phyloP scores from a whole-genome alignment of 2,888 invertebrate species.

The Thyatira batis region DNA sequence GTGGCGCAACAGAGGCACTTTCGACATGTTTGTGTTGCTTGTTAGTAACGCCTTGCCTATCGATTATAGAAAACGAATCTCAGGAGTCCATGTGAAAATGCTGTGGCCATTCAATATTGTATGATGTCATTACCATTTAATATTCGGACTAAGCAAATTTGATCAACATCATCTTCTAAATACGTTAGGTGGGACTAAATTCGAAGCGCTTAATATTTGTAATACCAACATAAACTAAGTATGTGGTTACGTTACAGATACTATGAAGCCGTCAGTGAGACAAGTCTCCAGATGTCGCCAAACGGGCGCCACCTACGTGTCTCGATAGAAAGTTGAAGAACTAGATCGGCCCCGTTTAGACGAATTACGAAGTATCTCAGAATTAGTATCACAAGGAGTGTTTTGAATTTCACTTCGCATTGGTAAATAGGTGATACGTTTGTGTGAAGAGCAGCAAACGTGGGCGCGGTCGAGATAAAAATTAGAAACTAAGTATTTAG shows the following conservation, averaged over 20 bases:
- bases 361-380: constrained; percentile 55
- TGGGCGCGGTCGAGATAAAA: constrained; percentile 21
- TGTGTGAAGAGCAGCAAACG: constrained; percentile 9
- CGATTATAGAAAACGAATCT: constrained; percentile 70
- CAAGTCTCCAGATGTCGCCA: constrained; percentile 53
- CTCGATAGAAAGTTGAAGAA: constrained; percentile 78
- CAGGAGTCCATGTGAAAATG: constrained; percentile 43
- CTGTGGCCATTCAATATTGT: constrained; percentile 30
- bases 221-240: constrained; percentile 28
- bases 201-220: constrained; percentile 14
- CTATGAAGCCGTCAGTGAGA: constrained; percentile 45
- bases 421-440: constrained; percentile 28
- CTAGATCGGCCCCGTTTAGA: constrained; percentile 68
- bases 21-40: constrained; percentile 73
- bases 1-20: constrained; percentile 79
- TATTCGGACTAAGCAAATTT: constrained; percentile 27
- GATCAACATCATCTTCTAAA: constrained; percentile 37
- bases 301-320: constrained; percentile 60
- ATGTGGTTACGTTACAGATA: constrained; percentile 25
- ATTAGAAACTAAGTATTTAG: constrained; percentile 19
- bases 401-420: constrained; percentile 58
- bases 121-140: constrained; percentile 43
- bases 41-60: constrained; percentile 68
- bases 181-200: constrained; percentile 26
- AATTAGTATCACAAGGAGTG: constrained; percentile 40